A percentile compares a stretch with the other conserved stretches of the same genome.
Conservation (phyloP, 1,140 invertebrate genomes). For the Teleopsis dalmanni region DNA sequence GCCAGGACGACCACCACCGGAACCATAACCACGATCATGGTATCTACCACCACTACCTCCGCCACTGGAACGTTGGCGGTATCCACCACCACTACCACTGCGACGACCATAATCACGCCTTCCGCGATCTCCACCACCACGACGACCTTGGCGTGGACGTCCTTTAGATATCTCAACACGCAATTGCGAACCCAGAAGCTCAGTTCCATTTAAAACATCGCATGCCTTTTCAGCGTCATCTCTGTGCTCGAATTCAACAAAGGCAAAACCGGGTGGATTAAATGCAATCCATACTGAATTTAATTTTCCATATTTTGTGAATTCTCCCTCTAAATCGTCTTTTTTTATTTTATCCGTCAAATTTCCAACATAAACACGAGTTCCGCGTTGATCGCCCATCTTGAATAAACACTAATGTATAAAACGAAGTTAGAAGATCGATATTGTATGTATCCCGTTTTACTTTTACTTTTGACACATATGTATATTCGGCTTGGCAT, state of each 20-base stretch:
- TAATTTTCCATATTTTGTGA: slow-evolving; percentile 83
- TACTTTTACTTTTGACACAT: too few species aligned
- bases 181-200: slow-evolving; percentile 70
- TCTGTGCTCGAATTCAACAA: slow-evolving; percentile 94
- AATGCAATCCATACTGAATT: slow-evolving; percentile 94
- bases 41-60: slow-evolving; percentile 42
- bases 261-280: slow-evolving; percentile 94
- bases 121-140: slow-evolving; percentile 49
- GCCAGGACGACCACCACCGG: slow-evolving; percentile 16
- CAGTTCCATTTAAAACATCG: slow-evolving; percentile 81
- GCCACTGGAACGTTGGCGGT: slow-evolving; percentile 19
- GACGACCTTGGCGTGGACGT: slow-evolving; percentile 50
- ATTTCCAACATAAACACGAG: slow-evolving; percentile 78
- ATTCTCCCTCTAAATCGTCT: slow-evolving; percentile 77
- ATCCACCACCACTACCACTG: slow-evolving; percentile 41
- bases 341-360: slow-evolving; percentile 76
- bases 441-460: too few species aligned
- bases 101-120: slow-evolving; percentile 49
- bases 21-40: slow-evolving; percentile 30
- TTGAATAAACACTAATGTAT: too few species aligned
- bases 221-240: slow-evolving; percentile 92
- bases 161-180: slow-evolving; percentile 76
- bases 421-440: too few species aligned
- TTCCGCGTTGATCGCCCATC: slow-evolving; percentile 51
- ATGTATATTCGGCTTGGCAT: too few species aligned